Percentiles rank a stretch among this genome's conserved stretches.
Evolutionary conservation across 2,797 vertebrate species (phyloP).

Genomic region (Bovichtus diacanthus): DNA sequence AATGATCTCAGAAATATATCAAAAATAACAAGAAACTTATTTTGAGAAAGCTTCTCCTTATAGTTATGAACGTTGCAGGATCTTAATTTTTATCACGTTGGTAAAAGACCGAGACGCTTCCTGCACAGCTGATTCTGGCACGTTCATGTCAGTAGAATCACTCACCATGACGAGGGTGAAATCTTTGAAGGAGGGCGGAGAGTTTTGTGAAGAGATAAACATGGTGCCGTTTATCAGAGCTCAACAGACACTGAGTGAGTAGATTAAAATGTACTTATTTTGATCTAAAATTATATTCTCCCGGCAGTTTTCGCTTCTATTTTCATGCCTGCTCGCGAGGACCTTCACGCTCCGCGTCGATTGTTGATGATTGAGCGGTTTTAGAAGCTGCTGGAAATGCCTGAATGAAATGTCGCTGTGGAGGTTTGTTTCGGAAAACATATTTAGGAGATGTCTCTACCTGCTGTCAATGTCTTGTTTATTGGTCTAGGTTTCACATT

Average conservation of each 20-base stretch:
- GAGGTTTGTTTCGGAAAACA: not conserved
- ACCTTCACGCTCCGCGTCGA: conserved; percentile 35
- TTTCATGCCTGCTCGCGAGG: conserved; percentile 41
- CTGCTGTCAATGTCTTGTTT: not conserved
- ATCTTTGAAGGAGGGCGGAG: conserved; percentile 70
- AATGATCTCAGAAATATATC: too few relatives aligned
- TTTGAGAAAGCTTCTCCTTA: too few relatives aligned
- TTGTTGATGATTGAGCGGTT: conserved; percentile 29
- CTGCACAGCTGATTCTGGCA: not conserved
- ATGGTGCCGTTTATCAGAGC: conserved; percentile 71
- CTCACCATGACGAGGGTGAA: conserved; percentile 87
- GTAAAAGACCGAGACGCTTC: not conserved
- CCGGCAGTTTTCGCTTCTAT: conserved; percentile 21
- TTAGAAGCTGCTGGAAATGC: conserved; percentile 21
- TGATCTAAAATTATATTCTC: not conserved
- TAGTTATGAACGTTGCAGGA: too few relatives aligned
- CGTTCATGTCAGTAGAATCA: not conserved
- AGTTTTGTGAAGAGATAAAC: conserved; percentile 88
- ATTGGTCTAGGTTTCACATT: fast-evolving
- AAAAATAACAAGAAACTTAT: too few relatives aligned
- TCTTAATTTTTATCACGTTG: too few relatives aligned
- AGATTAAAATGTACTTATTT: not conserved
- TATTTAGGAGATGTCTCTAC: fast-evolving
- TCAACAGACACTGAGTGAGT: fast-evolving
- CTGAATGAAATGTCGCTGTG: conserved; percentile 31